Percentiles rank a stretch among this genome's conserved stretches.
Evolutionary conservation across 2,797 vertebrate genomes (phyloP).

Genomic region (Rhabdophis nuchalis): DNA sequence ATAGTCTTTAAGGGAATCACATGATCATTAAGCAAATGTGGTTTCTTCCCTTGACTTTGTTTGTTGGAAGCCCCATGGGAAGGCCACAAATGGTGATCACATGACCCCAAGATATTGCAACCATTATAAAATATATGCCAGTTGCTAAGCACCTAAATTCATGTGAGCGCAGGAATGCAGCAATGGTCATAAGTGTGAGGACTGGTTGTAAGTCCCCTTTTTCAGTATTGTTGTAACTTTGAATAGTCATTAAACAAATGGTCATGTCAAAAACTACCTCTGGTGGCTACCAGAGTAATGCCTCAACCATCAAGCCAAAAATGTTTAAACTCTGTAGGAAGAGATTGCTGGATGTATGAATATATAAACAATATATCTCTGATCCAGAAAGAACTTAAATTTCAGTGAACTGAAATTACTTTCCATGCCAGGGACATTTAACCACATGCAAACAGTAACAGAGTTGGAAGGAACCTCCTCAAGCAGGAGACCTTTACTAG

Average conservation of each 20-base stretch:
- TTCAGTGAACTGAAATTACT: constrained; percentile 18
- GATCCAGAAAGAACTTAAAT: background rate
- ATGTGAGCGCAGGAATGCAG: background rate
- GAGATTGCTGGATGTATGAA: background rate
- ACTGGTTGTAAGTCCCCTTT: background rate
- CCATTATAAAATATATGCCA: background rate
- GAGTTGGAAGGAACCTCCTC: too few species aligned
- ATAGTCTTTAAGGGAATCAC: background rate
- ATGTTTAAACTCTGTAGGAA: background rate
- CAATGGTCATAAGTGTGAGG: background rate
- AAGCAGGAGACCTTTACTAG: too few species aligned
- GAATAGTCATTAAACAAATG: background rate
- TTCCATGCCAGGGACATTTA: constrained; percentile 15
- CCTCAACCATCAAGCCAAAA: background rate
- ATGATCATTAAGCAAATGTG: background rate
- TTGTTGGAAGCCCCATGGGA: background rate
- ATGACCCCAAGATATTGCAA: background rate
- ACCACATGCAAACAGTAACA: background rate
- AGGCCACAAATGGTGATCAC: background rate
- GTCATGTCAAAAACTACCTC: background rate
- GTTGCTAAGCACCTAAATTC: background rate
- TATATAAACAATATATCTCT: background rate
- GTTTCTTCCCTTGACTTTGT: background rate
- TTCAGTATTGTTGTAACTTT: background rate
- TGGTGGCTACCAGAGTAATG: background rate